Evolutionary conservation across 2,797 vertebrate species (phyloP).

Genomic region (Catostomus latipinnis): DNA sequence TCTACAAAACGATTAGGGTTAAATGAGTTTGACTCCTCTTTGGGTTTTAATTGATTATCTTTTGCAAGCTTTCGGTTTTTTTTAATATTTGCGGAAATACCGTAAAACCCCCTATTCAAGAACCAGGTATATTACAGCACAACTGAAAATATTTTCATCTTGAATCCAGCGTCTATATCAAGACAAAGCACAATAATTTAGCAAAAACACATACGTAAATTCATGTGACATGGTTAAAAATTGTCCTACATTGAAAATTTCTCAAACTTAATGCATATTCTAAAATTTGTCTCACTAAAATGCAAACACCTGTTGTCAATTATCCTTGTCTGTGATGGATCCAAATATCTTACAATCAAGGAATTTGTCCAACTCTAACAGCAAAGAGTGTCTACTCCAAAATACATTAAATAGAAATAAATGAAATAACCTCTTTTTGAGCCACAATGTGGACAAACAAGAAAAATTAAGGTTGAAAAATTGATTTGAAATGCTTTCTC

Average conservation of each 20-base stretch:
- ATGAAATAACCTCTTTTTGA: not conserved
- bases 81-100: not conserved
- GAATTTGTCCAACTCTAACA: constrained; percentile 55
- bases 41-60: not conserved
- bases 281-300: constrained; percentile 31
- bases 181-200: not conserved
- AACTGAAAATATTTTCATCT: not conserved
- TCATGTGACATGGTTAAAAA: not conserved
- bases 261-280: constrained; percentile 36
- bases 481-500: not conserved
- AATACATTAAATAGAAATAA: constrained; percentile 49
- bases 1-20: not conserved
- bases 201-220: constrained; percentile 35
- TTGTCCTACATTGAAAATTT: not conserved
- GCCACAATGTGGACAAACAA: constrained; percentile 3
- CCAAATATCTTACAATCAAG: constrained; percentile 70
- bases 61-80: not conserved
- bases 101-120: not conserved
- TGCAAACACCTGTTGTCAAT: constrained; percentile 67
- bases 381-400: constrained; percentile 44
- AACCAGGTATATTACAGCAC: not conserved
- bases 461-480: not conserved
- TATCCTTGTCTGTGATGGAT: constrained; percentile 45
- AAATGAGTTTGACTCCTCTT: not conserved
- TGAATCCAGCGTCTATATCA: not conserved